Base-by-base conservation (phyloP, 2,888 invertebrate species). In the Aethes cnicana region DNA sequence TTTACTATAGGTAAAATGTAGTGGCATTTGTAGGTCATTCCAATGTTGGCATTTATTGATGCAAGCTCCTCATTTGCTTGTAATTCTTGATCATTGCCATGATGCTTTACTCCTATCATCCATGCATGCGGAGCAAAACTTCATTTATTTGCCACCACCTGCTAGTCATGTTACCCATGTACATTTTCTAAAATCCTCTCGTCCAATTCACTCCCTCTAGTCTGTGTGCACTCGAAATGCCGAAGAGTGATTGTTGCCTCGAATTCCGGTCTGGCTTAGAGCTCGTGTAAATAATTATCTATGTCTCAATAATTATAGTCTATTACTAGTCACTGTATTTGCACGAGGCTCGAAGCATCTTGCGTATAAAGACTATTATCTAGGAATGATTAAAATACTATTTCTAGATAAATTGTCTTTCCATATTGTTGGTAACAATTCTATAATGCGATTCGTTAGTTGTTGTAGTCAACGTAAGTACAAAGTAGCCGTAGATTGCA, bases 171-270 rank as follows among this genome's bases (percentile, higher is more conserved):
- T 54, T 57, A 47, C 56, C 60, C 64, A 65, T 64, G 58, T 57
- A 60, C 14, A 20, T 11, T 25, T 44, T 32, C 26, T 39, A 39
- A 20, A 12, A 18, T 77, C 85, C 88, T 78, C 77, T 76, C 73
- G 69, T 77, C 85, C 84, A 77, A 71, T 66, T 72, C 84, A 84
- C 77, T 76, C 77, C 79, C 83, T 72, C 59, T 87, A 85, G 85
- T 80, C 71, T 74, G 58, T 73, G 72, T 77, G 84, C 86, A 88
- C 86, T 83, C 80, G 62, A 79, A 75, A 79, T 83, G 87, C 88
- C 87, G 87, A 84, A 78, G 88, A 87, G 88, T 87, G 86, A 85
- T 72, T 81, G 72, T 82, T 76, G 80, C 81, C 78, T 77, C 75
- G 61, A 66, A 65, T 67, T 16, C 48, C 9, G 18, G 69, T 53